phyloP scores from a whole-genome alignment of 2,888 invertebrate species.

The Phaonia tiefii region DNA sequence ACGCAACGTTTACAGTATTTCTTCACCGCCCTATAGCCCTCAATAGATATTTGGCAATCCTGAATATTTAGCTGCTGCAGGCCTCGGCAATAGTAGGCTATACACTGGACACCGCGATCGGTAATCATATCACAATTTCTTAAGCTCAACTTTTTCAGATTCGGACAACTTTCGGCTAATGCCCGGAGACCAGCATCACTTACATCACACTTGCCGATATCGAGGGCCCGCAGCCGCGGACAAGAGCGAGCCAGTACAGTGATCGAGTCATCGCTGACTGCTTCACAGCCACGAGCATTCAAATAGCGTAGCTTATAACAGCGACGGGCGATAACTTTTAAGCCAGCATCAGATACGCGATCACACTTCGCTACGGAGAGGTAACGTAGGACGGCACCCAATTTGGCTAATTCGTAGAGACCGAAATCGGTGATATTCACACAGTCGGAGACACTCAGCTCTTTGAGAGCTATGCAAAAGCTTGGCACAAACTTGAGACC shows the following conservation, averaged over 20 bases:
- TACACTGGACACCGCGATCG: constrained; percentile 92
- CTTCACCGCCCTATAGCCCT: constrained; percentile 95
- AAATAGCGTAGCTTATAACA: constrained; percentile 94
- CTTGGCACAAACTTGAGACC: constrained; percentile 95
- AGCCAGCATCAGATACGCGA: constrained; percentile 93
- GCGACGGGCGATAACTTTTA: constrained; percentile 91
- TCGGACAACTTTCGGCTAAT: constrained; percentile 93
- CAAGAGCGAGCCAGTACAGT: constrained; percentile 92
- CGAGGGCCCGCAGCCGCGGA: constrained; percentile 91
- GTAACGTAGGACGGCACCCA: constrained; percentile 94
- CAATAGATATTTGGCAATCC: constrained; percentile 93
- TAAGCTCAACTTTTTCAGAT: constrained; percentile 93
- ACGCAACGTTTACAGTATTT: constrained; percentile 95
- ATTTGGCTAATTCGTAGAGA: constrained; percentile 92
- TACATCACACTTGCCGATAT: constrained; percentile 96
- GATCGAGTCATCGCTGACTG: constrained; percentile 95
- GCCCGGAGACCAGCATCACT: constrained; percentile 93
- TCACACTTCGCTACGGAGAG: constrained; percentile 97
- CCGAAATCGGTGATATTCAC: constrained; percentile 94
- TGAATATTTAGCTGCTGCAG: constrained; percentile 95
- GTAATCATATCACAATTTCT: constrained; percentile 95
- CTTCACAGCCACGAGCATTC: constrained; percentile 95
- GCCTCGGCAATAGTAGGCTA: constrained; percentile 94
- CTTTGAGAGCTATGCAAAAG: constrained; percentile 91
- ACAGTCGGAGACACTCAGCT: constrained; percentile 95